Conservation (phyloP, 2,888 invertebrate genomes). For the Scaptomyza polygonia region DNA sequence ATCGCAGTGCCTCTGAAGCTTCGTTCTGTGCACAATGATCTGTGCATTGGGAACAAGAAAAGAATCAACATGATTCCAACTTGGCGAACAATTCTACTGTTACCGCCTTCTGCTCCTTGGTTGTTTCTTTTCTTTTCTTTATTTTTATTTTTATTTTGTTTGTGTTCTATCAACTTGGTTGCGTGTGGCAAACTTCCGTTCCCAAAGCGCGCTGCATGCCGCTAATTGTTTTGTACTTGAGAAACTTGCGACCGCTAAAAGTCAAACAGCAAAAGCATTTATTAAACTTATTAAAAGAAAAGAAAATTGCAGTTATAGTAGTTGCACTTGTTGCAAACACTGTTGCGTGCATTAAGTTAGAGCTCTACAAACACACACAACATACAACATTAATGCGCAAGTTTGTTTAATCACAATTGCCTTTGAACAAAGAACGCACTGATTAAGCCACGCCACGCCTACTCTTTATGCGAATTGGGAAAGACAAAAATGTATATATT, state of each 20-base stretch:
- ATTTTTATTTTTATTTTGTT: not conserved
- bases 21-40: conserved; percentile 35
- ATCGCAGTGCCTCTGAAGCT: conserved; percentile 27
- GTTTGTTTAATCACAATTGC: conserved; percentile 32
- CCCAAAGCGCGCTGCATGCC: conserved; percentile 69
- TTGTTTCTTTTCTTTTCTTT: too few relatives aligned
- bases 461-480: conserved; percentile 64
- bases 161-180: conserved; percentile 23
- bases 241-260: conserved; percentile 72
- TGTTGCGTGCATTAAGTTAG: conserved; percentile 51
- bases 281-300: conserved; percentile 71
- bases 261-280: conserved; percentile 71
- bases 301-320: conserved; percentile 25
- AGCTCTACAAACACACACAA: not conserved
- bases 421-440: conserved; percentile 67
- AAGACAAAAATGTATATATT: conserved; percentile 29
- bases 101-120: not conserved
- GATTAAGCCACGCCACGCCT: conserved; percentile 59
- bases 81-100: conserved; percentile 25
- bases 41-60: conserved; percentile 33
- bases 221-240: conserved; percentile 74
- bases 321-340: conserved; percentile 11
- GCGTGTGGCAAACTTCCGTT: conserved; percentile 71
- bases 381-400: conserved; percentile 15
- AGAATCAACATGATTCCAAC: conserved; percentile 28